These are phyloP conservation scores for Datnioides undecimradiatus DNA, from an alignment of 2,113 vertebrate genomes.

Conservation along the genomic window DNA sequence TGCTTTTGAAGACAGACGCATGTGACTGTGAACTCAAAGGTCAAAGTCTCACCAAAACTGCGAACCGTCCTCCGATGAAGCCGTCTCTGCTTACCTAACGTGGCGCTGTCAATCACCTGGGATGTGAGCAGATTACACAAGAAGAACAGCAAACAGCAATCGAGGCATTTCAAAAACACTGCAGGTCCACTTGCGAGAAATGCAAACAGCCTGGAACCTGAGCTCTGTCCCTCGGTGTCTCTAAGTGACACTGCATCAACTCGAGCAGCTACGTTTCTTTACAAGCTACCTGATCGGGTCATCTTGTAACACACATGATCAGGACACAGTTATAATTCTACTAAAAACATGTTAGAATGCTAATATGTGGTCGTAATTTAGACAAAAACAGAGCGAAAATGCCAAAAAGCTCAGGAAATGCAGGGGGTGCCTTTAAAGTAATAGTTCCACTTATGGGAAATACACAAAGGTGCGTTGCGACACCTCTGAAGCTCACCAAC, in stretches of 20 bases:
- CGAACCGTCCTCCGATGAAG: conserved; percentile 1
- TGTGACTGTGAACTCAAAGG: conserved; percentile 2
- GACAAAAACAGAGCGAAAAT: not conserved
- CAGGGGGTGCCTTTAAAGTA: not conserved
- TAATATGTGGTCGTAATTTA: not conserved
- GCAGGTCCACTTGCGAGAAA: conserved; percentile 3
- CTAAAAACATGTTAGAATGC: not conserved
- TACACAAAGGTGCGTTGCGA: too few species aligned
- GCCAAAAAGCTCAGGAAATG: too few species aligned
- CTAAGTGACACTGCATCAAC: not conserved
- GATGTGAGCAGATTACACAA: conserved; percentile 12
- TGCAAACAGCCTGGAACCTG: not conserved
- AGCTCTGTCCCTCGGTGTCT: not conserved
- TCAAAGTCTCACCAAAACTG: conserved; percentile 15
- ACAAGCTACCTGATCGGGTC: not conserved
- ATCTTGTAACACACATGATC: not conserved
- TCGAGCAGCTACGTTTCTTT: not conserved
- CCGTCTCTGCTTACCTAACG: not conserved
- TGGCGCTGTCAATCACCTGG: conserved; percentile 7
- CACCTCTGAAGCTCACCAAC: too few species aligned
- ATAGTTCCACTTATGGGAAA: not conserved
- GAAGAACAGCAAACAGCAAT: conserved; percentile 25
- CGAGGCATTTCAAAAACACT: conserved; percentile 22
- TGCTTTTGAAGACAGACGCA: not conserved
- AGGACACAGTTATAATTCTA: not conserved